phyloP scores from a whole-genome alignment of 30 jellyfish, hydroid and myxozoan species.

The Turritopsis rubra region DNA sequence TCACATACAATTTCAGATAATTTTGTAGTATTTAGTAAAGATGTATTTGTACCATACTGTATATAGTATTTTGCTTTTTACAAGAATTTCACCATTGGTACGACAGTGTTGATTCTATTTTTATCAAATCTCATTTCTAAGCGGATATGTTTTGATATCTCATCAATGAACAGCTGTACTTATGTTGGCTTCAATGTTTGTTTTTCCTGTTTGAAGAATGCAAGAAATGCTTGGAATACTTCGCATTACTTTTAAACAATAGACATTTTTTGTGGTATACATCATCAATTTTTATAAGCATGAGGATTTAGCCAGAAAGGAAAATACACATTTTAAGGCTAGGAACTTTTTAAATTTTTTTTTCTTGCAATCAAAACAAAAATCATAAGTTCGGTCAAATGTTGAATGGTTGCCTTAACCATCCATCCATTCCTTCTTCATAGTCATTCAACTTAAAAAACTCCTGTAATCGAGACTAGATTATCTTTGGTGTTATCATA shows the following conservation, averaged over 20 bases:
- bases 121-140: background rate
- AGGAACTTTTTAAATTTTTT: too few relatives aligned
- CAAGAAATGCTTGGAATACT: background rate
- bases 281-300: background rate
- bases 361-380: too few relatives aligned
- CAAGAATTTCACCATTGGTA: background rate
- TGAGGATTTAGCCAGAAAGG: background rate
- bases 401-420: too few relatives aligned
- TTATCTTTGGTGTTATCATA: background rate
- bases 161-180: too few relatives aligned
- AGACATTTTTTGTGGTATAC: background rate
- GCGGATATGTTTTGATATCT: background rate
- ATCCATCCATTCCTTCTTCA: background rate
- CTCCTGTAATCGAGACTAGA: background rate
- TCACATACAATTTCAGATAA: background rate
- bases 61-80: too few relatives aligned
- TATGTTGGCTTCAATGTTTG: too few relatives aligned
- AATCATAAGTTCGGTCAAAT: too few relatives aligned
- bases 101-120: too few relatives aligned
- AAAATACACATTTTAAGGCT: too few relatives aligned
- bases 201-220: too few relatives aligned
- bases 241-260: background rate
- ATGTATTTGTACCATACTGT: background rate
- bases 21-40: background rate
- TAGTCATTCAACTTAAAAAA: background rate